Evolutionary conservation across 2,113 vertebrate species (phyloP).

Genomic region (Proteles cristata): DNA sequence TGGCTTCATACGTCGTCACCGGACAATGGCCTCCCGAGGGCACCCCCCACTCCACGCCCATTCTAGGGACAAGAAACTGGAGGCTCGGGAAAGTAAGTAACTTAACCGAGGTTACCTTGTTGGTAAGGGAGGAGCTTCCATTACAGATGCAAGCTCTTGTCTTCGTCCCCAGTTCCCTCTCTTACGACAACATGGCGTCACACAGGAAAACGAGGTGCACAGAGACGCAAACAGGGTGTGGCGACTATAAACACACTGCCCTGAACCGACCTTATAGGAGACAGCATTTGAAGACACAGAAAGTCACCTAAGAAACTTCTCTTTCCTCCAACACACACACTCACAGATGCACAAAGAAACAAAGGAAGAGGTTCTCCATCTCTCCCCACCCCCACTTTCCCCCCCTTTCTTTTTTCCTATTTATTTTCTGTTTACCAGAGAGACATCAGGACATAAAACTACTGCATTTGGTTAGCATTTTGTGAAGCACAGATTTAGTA

Average conservation of each 20-base stretch:
- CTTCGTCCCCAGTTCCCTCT: neutral
- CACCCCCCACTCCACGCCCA: accelerated
- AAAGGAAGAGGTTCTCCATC: neutral
- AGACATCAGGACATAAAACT: neutral
- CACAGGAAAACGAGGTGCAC: accelerated
- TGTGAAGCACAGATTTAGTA: neutral
- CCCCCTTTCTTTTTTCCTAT: too few relatives aligned
- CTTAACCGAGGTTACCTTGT: too few relatives aligned
- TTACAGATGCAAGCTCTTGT: accelerated
- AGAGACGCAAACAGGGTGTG: accelerated
- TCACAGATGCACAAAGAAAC: neutral
- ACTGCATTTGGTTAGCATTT: neutral
- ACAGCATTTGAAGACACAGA: neutral
- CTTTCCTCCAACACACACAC: neutral
- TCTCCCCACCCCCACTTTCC: neutral
- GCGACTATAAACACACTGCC: neutral
- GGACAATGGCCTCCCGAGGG: neutral
- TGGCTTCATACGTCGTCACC: accelerated
- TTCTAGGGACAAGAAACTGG: neutral
- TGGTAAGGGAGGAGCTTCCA: neutral
- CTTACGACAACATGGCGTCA: accelerated
- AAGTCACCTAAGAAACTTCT: too few relatives aligned
- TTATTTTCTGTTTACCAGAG: neutral
- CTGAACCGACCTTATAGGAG: neutral
- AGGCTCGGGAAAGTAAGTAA: neutral